phyloP scores from a whole-genome alignment of 2,888 invertebrate genomes.

The Tanytarsus gracilentus region DNA sequence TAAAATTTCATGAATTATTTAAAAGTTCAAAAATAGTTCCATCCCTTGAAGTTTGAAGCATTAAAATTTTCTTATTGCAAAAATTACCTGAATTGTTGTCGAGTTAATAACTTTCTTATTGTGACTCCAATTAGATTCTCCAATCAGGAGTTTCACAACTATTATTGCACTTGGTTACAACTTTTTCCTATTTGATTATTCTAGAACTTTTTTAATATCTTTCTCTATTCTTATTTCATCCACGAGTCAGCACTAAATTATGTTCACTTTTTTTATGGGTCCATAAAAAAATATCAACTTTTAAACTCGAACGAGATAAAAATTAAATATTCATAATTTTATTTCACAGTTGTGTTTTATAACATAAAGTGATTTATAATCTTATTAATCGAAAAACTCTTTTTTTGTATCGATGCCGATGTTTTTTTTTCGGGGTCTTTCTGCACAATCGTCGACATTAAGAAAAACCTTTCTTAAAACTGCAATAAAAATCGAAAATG shows the following conservation, averaged over 20 bases:
- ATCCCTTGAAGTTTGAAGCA: too few relatives aligned
- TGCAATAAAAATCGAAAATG: constrained; percentile 2
- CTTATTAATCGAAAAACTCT: constrained; percentile 22
- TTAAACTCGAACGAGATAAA: not conserved
- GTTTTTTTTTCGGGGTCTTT: not conserved
- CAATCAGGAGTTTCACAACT: too few relatives aligned
- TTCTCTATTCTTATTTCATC: too few relatives aligned
- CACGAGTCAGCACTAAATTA: constrained; percentile 28
- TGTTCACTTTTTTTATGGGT: constrained; percentile 24
- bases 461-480: not conserved
- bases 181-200: not conserved
- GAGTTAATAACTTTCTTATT: too few relatives aligned
- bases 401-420: not conserved
- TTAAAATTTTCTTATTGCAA: too few relatives aligned
- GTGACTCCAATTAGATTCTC: too few relatives aligned
- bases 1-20: too few relatives aligned
- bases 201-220: too few relatives aligned
- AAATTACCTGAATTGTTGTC: too few relatives aligned
- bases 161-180: not conserved
- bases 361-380: constrained; percentile 27
- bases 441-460: not conserved
- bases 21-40: too few relatives aligned
- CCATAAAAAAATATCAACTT: constrained; percentile 18
- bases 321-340: constrained; percentile 28
- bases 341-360: constrained; percentile 27